Evolutionary conservation across 2,797 vertebrate genomes (phyloP).

Genomic region (Tenualosa ilisha): DNA sequence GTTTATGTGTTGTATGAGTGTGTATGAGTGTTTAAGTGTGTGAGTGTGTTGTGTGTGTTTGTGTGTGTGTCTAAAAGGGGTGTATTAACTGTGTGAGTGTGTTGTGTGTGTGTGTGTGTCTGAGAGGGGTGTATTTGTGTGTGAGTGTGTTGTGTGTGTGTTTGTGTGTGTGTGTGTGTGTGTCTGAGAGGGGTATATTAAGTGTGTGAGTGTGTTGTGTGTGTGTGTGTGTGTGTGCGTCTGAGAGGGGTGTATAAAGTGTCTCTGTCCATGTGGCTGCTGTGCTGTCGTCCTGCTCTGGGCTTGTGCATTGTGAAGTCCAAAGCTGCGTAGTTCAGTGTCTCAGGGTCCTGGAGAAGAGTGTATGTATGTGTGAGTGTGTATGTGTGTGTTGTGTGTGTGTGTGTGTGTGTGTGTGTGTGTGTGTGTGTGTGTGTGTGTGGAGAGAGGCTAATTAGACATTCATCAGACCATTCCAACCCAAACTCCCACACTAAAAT

Average conservation of each 20-base stretch:
- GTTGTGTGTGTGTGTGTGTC: too few species aligned
- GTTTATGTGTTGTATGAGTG: background rate
- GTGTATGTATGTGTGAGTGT: background rate
- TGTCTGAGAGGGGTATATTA: too few species aligned
- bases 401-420: background rate
- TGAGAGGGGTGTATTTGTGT: too few species aligned
- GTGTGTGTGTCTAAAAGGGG: too few species aligned
- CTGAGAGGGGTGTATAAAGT: background rate
- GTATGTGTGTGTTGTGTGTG: background rate
- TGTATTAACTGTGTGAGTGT: too few species aligned
- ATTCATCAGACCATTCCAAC: too few species aligned
- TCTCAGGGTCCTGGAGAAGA: background rate
- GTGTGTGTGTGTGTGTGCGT: too few species aligned
- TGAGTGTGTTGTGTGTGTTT: background rate
- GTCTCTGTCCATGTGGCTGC: background rate
- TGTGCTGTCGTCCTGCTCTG: background rate
- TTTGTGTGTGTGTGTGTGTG: too few species aligned
- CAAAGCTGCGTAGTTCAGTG: background rate
- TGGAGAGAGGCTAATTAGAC: background rate
- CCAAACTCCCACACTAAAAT: too few species aligned
- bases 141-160: too few species aligned
- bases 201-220: too few species aligned
- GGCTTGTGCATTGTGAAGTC: background rate
- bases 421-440: background rate
- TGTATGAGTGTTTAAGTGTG: background rate